Conservation (phyloP, 2,797 vertebrate species). For the Macropodus opercularis region DNA sequence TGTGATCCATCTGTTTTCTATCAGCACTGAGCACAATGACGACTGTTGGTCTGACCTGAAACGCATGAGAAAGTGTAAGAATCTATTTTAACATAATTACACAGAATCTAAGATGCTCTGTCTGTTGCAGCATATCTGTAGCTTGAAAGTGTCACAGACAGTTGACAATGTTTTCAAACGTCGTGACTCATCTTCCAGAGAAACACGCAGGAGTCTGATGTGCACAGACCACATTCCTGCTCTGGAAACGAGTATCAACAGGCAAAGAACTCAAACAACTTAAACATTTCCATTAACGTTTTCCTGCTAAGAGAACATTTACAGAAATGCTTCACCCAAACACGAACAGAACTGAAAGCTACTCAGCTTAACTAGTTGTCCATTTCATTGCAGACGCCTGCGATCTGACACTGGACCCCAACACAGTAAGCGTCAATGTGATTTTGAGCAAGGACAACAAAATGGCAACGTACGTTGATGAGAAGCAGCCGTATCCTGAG, state of each 20-base stretch:
- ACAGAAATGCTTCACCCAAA: background rate
- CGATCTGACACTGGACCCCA: constrained; percentile 39
- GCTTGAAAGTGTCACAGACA: no score
- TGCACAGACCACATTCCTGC: background rate
- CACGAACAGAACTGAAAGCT: background rate
- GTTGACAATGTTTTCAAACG: no score
- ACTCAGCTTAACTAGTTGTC: no score
- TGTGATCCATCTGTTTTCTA: background rate
- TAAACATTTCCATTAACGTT: no score
- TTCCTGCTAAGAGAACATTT: background rate
- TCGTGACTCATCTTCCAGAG: background rate
- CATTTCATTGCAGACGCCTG: constrained; percentile 34
- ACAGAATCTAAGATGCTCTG: background rate
- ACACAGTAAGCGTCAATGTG: background rate
- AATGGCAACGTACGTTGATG: fast-evolving
- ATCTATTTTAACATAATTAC: background rate
- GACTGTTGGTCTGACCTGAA: constrained; percentile 40
- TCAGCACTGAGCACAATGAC: constrained; percentile 41
- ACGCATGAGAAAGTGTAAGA: constrained; percentile 46
- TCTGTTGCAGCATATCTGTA: no score
- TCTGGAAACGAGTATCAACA: background rate
- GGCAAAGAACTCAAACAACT: background rate
- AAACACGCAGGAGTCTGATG: background rate
- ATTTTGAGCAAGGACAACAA: constrained; percentile 20
- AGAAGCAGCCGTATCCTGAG: constrained; percentile 13